Percentiles rank a stretch among this genome's conserved stretches.
Conservation (phyloP, 2,888 invertebrate species). For the Caenorhabditis imperialis region DNA sequence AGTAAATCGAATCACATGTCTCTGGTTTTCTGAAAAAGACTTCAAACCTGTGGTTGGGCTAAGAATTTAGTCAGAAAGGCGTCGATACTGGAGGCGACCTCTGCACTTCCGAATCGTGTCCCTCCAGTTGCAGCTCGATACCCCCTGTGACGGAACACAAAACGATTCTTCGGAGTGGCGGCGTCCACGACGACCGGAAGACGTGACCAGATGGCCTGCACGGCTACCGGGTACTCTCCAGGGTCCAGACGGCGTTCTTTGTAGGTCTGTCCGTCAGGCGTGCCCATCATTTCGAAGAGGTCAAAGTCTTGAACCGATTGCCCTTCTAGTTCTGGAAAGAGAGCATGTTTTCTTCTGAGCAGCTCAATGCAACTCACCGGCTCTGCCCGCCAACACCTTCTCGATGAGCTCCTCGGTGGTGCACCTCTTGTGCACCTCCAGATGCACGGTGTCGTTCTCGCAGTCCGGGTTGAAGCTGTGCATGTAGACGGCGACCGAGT, state of each 20-base stretch:
- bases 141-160: constrained; percentile 65
- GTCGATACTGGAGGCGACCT: constrained; percentile 85
- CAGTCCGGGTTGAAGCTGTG: constrained; percentile 74
- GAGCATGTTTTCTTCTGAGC: background rate
- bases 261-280: constrained; percentile 84
- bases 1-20: too few species aligned
- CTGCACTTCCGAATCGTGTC: constrained; percentile 84
- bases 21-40: too few species aligned
- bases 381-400: constrained; percentile 82
- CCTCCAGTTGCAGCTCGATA: constrained; percentile 78
- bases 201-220: constrained; percentile 78
- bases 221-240: constrained; percentile 81
- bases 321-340: constrained; percentile 65
- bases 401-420: constrained; percentile 92
- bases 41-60: constrained; percentile 84
- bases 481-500: constrained; percentile 71
- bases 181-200: constrained; percentile 56
- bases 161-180: constrained; percentile 63
- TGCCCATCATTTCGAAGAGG: constrained; percentile 77
- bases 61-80: constrained; percentile 93
- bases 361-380: constrained; percentile 59
- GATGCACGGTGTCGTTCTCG: constrained; percentile 86
- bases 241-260: constrained; percentile 88
- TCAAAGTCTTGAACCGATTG: constrained; percentile 74
- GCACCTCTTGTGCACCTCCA: constrained; percentile 92